Evolutionary conservation across 2,888 invertebrate genomes (phyloP).

Genomic region (Charanyca ferruginea): DNA sequence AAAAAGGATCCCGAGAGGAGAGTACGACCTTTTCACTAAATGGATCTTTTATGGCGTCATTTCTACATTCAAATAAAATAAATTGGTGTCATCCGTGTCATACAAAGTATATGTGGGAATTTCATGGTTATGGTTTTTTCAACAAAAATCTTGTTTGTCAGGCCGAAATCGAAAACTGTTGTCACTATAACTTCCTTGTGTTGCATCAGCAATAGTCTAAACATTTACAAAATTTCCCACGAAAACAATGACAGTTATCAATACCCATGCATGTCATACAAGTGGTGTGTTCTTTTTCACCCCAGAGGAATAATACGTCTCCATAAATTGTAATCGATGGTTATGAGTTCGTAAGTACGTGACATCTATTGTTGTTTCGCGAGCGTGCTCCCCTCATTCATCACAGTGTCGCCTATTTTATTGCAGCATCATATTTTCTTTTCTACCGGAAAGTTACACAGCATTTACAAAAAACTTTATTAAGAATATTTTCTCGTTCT

Average conservation of each 20-base stretch:
- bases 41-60: conserved; percentile 12
- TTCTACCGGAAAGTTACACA: conserved; percentile 56
- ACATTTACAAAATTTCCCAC: conserved; percentile 8
- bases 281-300: conserved; percentile 41
- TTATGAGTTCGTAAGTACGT: conserved; percentile 85
- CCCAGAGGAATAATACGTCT: conserved; percentile 70
- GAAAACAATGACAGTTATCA: conserved; percentile 33
- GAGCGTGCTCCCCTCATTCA: conserved; percentile 73
- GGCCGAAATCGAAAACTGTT: neutral
- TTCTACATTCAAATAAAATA: conserved; percentile 22
- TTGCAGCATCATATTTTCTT: conserved; percentile 67
- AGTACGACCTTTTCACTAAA: conserved; percentile 15
- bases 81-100: conserved; percentile 11
- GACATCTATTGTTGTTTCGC: conserved; percentile 81
- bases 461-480: conserved; percentile 49
- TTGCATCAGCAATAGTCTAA: neutral
- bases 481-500: conserved; percentile 41
- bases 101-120: neutral
- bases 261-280: conserved; percentile 14
- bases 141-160: conserved; percentile 1
- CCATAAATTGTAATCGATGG: conserved; percentile 84
- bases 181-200: neutral
- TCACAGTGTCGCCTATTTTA: conserved; percentile 79
- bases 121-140: neutral
- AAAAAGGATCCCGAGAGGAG: conserved; percentile 12